Conservation (phyloP, 1,140 invertebrate species). For the Drosophila bipectinata region DNA sequence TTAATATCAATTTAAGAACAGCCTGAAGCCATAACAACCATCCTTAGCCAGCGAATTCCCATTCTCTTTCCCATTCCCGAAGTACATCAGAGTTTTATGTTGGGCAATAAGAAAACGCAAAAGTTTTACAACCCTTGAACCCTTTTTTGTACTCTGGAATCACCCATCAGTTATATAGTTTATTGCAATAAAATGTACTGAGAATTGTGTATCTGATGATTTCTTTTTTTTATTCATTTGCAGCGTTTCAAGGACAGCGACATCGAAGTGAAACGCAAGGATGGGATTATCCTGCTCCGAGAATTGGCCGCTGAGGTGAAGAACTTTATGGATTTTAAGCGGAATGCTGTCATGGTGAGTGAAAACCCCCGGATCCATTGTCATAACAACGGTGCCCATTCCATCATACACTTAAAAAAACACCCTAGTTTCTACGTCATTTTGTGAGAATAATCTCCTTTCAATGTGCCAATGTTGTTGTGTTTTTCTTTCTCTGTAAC, state of each 20-base stretch:
- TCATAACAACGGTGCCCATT: background rate
- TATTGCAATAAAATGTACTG: conserved; percentile 55
- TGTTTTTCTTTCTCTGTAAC: conserved; percentile 6
- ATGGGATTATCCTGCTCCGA: conserved; percentile 91
- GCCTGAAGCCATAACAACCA: conserved; percentile 26
- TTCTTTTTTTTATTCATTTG: conserved; percentile 50
- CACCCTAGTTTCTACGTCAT: too few relatives aligned
- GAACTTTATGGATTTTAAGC: conserved; percentile 96
- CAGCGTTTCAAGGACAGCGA: conserved; percentile 92
- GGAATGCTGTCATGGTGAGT: conserved; percentile 94
- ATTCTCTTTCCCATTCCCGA: conserved; percentile 6
- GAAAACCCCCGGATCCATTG: conserved; percentile 10
- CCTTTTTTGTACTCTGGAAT: conserved; percentile 32
- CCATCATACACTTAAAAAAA: background rate
- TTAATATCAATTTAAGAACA: conserved; percentile 53
- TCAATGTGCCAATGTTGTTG: background rate
- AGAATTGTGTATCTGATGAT: conserved; percentile 44
- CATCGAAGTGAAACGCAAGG: conserved; percentile 89
- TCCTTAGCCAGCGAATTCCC: background rate
- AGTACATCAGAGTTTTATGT: conserved; percentile 63
- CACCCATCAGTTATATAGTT: conserved; percentile 64
- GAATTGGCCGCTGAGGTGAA: conserved; percentile 94
- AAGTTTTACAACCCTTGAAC: conserved; percentile 67
- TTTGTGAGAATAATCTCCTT: too few relatives aligned
- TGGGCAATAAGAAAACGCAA: conserved; percentile 50